Percentiles rank a stretch among this genome's conserved stretches.
phyloP scores from a whole-genome alignment of 2,888 invertebrate genomes.

The Allolobophora icterica region DNA sequence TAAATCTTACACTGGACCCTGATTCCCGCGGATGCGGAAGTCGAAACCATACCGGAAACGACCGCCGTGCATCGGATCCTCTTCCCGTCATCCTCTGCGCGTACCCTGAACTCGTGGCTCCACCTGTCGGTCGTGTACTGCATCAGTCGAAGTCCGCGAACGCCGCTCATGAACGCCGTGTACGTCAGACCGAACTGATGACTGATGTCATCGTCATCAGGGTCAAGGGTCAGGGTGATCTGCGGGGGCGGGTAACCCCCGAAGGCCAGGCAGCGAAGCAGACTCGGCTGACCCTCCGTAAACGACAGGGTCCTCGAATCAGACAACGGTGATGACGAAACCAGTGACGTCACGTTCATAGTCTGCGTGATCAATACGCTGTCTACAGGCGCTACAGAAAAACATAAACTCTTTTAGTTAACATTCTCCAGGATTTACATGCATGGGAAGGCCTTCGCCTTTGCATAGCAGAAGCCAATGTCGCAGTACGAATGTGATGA shows the following conservation, averaged over 20 bases:
- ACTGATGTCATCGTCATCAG: slow-evolving; percentile 32
- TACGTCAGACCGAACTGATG: slow-evolving; percentile 32
- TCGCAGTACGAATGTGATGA: background rate
- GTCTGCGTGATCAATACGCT: background rate
- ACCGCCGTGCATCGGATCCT: slow-evolving; percentile 28
- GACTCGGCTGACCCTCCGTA: slow-evolving; percentile 25
- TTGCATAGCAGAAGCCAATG: background rate
- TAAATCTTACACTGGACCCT: slow-evolving; percentile 33
- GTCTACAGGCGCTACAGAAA: slow-evolving; percentile 2
- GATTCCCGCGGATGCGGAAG: slow-evolving; percentile 25
- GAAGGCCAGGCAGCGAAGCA: slow-evolving; percentile 32
- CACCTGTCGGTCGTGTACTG: slow-evolving; percentile 24
- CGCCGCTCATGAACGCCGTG: slow-evolving; percentile 25
- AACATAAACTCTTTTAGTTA: background rate
- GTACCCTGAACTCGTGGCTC: slow-evolving; percentile 7
- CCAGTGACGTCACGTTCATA: slow-evolving; percentile 18
- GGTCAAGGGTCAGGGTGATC: slow-evolving; percentile 31
- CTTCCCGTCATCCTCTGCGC: slow-evolving; percentile 35
- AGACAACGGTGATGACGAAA: background rate
- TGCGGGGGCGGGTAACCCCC: slow-evolving; percentile 40
- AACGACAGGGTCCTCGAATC: background rate
- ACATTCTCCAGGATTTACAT: background rate
- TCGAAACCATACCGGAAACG: slow-evolving; percentile 34
- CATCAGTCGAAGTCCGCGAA: slow-evolving; percentile 20
- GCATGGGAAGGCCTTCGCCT: background rate